Conservation (phyloP, 37 sponge, comb jelly and placozoan genomes). For the Bolinopsis microptera region DNA sequence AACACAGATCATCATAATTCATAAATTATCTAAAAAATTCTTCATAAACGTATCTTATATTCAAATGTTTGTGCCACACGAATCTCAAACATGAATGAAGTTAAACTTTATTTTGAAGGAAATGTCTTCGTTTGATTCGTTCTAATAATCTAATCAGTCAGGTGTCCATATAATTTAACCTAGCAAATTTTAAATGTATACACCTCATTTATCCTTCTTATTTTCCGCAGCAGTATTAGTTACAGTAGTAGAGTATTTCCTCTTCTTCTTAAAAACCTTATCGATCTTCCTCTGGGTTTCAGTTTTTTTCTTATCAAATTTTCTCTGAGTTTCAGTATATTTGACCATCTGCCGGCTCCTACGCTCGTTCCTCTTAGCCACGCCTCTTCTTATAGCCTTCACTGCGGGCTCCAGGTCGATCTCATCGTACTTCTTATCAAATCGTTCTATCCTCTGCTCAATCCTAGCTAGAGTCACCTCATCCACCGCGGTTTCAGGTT, state of each 20-base stretch:
- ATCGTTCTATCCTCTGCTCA: not conserved
- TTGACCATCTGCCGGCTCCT: not conserved
- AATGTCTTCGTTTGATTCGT: no score
- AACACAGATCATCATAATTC: no score
- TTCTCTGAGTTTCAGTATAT: constrained; percentile 40
- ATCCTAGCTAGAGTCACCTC: not conserved
- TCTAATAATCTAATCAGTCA: no score
- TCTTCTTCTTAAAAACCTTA: constrained; percentile 47
- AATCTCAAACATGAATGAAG: no score
- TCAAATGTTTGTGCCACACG: no score
- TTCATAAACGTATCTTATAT: no score
- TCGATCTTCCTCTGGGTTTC: constrained; percentile 44
- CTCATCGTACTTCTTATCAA: not conserved
- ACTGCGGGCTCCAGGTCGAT: not conserved
- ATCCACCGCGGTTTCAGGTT: constrained; percentile 12
- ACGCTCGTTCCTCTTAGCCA: not conserved
- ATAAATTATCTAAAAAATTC: no score
- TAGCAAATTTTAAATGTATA: no score
- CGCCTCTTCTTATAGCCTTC: not conserved
- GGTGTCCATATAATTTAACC: no score
- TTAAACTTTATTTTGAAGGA: no score
- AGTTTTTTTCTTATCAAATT: not conserved
- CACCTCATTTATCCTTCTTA: not conserved
- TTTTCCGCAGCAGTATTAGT: not conserved
- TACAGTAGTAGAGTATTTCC: no score